These are phyloP conservation scores for Neogobius melanostomus DNA, from an alignment of 2,113 vertebrate species.

Conservation along the genomic window DNA sequence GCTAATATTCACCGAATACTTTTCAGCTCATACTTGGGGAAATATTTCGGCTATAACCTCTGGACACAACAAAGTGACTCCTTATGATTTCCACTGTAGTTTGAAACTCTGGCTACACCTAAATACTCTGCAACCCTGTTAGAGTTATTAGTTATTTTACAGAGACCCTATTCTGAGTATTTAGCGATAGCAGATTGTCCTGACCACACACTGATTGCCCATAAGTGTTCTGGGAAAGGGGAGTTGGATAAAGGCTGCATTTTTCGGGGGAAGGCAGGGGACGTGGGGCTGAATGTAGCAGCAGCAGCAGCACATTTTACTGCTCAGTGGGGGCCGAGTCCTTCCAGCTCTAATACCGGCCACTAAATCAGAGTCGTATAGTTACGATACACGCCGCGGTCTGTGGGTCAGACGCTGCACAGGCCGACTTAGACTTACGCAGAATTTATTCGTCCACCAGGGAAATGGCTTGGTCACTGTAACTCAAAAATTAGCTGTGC, in stretches of 20 bases:
- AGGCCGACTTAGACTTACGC: conserved; percentile 30
- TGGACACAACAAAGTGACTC: no score
- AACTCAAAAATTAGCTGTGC: no score
- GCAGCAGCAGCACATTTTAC: conserved; percentile 28
- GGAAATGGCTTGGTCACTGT: no score
- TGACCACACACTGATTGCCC: conserved; percentile 15
- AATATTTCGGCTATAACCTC: no score
- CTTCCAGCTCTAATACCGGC: conserved; percentile 45
- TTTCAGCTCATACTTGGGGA: no score
- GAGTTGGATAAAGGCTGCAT: conserved; percentile 10
- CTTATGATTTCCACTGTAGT: background rate
- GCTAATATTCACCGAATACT: no score
- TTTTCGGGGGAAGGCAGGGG: conserved; percentile 7
- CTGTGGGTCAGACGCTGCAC: conserved; percentile 43
- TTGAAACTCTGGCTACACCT: background rate
- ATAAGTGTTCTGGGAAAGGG: conserved; percentile 1
- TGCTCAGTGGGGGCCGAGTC: conserved; percentile 34
- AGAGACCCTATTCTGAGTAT: background rate
- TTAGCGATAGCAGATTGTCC: conserved; percentile 8
- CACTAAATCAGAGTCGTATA: conserved; percentile 60
- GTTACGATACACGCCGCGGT: conserved; percentile 41
- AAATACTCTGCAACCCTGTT: background rate
- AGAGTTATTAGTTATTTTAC: conserved; percentile 18
- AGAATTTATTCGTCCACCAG: background rate
- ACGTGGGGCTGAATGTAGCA: conserved; percentile 19